Evolutionary conservation across 2,113 vertebrate genomes (phyloP).

Genomic region (Nothobranchius kuhntae): DNA sequence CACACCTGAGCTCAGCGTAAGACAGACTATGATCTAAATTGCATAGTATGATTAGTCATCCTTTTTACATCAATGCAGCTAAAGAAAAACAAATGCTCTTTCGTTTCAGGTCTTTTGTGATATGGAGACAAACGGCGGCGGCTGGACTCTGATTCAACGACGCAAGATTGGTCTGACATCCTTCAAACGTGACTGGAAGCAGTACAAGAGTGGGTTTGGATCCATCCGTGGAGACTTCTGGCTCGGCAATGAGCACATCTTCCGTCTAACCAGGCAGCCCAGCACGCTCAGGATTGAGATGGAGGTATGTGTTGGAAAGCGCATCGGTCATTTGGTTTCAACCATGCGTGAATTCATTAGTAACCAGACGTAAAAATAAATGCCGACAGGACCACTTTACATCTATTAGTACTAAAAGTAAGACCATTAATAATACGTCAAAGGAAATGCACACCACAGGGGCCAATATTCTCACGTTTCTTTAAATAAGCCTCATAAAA

Average conservation of each 20-base stretch:
- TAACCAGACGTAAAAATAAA: slow-evolving; percentile 21
- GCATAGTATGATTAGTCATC: neutral
- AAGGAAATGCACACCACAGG: neutral
- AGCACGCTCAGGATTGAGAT: slow-evolving; percentile 89
- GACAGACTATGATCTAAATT: slow-evolving; percentile 21
- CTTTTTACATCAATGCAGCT: neutral
- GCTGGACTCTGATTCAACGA: slow-evolving; percentile 96
- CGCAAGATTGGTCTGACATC: slow-evolving; percentile 90
- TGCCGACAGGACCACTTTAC: slow-evolving; percentile 3
- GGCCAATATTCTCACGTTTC: slow-evolving; percentile 9
- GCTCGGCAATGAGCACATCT: slow-evolving; percentile 96
- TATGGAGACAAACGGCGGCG: slow-evolving; percentile 92
- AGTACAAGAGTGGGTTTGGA: slow-evolving; percentile 93
- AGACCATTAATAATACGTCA: slow-evolving; percentile 28
- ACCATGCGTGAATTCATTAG: slow-evolving; percentile 18
- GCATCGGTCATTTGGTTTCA: neutral
- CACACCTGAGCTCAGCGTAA: slow-evolving; percentile 90
- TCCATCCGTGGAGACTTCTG: slow-evolving; percentile 94
- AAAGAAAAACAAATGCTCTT: slow-evolving; percentile 3
- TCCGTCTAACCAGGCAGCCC: slow-evolving; percentile 89
- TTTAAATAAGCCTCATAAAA: slow-evolving; percentile 9
- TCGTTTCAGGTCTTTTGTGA: slow-evolving; percentile 90
- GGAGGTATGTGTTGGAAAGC: slow-evolving; percentile 80
- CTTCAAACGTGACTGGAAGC: slow-evolving; percentile 93
- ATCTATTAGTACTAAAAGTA: neutral